These are phyloP conservation scores for Ursus arctos DNA, from an alignment of 2,113 vertebrate species.

Conservation along the genomic window DNA sequence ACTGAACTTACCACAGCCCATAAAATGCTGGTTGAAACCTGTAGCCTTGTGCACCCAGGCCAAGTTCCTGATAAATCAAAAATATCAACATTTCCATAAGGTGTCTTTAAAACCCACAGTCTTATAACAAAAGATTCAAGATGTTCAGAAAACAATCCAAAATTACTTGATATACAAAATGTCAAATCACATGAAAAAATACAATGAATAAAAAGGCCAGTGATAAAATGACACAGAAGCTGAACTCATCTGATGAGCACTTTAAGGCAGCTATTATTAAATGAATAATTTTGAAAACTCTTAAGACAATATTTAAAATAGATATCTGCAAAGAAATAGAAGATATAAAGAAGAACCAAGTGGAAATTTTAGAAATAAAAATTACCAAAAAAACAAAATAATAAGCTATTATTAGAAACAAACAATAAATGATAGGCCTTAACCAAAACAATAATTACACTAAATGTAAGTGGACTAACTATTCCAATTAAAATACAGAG, in stretches of 20 bases:
- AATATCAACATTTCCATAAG: not conserved
- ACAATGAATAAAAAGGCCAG: not conserved
- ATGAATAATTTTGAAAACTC: not conserved
- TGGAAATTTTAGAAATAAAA: not conserved
- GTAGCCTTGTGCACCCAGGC: not conserved
- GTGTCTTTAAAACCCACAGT: not conserved
- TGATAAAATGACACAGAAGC: not conserved
- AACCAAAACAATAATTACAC: not conserved
- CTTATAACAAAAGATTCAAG: not conserved
- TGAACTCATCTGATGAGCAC: not conserved
- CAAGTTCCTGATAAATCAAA: not conserved
- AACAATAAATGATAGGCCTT: not conserved
- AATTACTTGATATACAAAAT: not conserved
- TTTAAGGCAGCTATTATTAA: not conserved
- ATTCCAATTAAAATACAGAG: not conserved
- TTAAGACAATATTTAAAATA: not conserved
- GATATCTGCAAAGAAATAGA: not conserved
- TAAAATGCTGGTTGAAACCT: not conserved
- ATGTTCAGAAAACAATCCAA: not conserved
- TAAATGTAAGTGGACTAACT: not conserved
- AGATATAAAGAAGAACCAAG: not conserved
- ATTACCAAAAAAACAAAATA: not conserved
- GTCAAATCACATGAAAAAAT: not conserved
- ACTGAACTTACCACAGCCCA: not conserved
- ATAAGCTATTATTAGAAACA: not conserved